Percentiles rank a stretch among this genome's conserved stretches.
Conservation (phyloP, 2,113 vertebrate species). For the Alligator mississippiensis region DNA sequence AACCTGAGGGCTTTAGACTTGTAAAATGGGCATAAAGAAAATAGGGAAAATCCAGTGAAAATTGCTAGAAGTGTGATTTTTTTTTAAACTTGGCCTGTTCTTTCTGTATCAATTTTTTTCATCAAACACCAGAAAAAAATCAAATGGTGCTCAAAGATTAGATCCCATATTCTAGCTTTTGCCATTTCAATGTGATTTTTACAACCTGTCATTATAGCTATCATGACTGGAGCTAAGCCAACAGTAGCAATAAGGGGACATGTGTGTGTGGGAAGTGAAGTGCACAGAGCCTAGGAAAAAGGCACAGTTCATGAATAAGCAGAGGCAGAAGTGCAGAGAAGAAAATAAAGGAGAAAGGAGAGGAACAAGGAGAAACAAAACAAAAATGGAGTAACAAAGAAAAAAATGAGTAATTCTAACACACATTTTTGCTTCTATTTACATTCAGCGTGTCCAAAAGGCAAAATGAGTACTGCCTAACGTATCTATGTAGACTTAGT, state of each 20-base stretch:
- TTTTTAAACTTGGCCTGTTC: not conserved
- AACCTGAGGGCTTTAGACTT: not conserved
- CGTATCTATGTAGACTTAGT: not conserved
- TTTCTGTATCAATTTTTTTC: not conserved
- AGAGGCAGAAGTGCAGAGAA: not conserved
- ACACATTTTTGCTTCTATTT: not conserved
- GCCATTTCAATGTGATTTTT: not conserved
- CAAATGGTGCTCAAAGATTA: not conserved
- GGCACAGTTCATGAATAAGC: not conserved
- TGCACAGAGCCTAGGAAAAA: not conserved
- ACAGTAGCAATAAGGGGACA: not conserved
- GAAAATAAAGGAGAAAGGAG: not conserved
- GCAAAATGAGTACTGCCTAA: not conserved
- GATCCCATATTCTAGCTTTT: not conserved
- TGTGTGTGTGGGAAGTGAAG: not conserved
- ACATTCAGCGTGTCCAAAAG: not conserved
- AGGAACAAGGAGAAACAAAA: not conserved
- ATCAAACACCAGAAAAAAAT: slow-evolving; percentile 6
- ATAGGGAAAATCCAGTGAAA: accelerated
- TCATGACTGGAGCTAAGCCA: not conserved
- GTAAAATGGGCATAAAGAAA: not conserved
- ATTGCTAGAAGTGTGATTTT: not conserved
- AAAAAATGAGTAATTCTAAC: not conserved
- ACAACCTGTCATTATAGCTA: not conserved
- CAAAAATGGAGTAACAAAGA: not conserved